Evolutionary conservation across 2,113 vertebrate genomes (phyloP).

Genomic region (Trogon melanurus): DNA sequence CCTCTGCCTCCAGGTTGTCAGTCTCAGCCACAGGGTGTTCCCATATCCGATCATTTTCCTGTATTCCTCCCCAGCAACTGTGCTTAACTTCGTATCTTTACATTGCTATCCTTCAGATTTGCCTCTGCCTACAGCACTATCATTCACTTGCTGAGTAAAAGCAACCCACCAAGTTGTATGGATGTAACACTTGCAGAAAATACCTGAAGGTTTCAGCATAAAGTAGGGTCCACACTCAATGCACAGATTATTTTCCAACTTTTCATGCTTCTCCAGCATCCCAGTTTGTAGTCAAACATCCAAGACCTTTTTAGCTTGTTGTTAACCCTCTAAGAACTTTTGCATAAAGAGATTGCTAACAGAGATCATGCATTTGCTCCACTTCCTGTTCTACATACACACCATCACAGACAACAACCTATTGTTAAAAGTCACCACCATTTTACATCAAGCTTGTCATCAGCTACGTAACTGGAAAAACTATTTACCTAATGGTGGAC

Average conservation of each 20-base stretch:
- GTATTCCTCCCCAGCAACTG: background rate
- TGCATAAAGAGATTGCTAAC: background rate
- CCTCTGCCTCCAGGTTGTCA: background rate
- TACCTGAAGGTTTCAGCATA: background rate
- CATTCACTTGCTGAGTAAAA: background rate
- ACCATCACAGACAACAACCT: background rate
- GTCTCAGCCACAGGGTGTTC: background rate
- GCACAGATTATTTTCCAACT: background rate
- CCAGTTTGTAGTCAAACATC: background rate
- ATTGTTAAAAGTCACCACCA: background rate
- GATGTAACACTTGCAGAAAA: background rate
- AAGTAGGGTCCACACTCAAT: background rate
- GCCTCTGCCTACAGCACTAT: background rate
- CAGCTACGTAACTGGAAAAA: background rate
- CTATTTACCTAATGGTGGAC: background rate
- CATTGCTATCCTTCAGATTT: background rate
- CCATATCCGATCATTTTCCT: background rate
- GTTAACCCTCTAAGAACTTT: background rate
- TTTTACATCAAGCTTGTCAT: background rate
- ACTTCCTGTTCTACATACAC: background rate
- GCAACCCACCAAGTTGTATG: background rate
- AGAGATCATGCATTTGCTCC: background rate
- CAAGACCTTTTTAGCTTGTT: background rate
- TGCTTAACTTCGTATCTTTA: background rate
- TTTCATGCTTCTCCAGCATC: background rate